Percentiles rank a stretch among this genome's conserved stretches.
These are phyloP conservation scores for Micronycteris hirsuta DNA, from an alignment of 2,113 vertebrate species.

Conservation along the genomic window DNA sequence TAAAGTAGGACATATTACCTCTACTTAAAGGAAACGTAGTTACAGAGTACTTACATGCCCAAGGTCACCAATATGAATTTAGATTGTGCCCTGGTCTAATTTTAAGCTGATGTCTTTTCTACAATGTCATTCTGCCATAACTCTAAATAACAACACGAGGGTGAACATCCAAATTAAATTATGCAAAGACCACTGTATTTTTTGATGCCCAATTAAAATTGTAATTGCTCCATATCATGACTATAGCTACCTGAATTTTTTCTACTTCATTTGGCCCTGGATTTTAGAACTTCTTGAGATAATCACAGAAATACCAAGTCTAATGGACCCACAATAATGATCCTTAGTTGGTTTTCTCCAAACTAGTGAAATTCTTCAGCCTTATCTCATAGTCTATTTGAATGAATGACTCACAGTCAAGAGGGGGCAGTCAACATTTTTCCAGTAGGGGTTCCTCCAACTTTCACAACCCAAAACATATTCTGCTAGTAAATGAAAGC, in stretches of 20 bases:
- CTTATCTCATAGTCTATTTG: not conserved
- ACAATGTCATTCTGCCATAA: not conserved
- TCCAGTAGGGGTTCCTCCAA: constrained; percentile 23
- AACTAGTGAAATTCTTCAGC: constrained; percentile 23
- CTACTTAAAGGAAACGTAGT: not conserved
- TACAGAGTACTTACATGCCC: not conserved
- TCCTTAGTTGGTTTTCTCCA: not conserved
- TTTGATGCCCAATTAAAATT: not conserved
- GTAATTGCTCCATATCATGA: constrained; percentile 14
- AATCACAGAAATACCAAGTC: constrained; percentile 29
- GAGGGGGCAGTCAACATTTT: not conserved
- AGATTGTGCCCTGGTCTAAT: not conserved
- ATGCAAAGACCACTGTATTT: not conserved
- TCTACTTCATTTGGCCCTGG: constrained; percentile 15
- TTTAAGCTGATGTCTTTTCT: constrained; percentile 16
- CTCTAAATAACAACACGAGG: not conserved
- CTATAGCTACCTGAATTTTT: not conserved
- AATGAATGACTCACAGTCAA: constrained; percentile 33
- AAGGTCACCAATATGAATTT: not conserved
- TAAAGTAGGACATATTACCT: not conserved
- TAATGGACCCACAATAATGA: not conserved
- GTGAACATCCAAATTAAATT: constrained; percentile 10
- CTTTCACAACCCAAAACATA: constrained; percentile 16
- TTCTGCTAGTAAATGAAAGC: not conserved
- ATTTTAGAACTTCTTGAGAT: constrained; percentile 8